phyloP scores from a whole-genome alignment of 2,113 vertebrate genomes.

The Otus sunia region DNA sequence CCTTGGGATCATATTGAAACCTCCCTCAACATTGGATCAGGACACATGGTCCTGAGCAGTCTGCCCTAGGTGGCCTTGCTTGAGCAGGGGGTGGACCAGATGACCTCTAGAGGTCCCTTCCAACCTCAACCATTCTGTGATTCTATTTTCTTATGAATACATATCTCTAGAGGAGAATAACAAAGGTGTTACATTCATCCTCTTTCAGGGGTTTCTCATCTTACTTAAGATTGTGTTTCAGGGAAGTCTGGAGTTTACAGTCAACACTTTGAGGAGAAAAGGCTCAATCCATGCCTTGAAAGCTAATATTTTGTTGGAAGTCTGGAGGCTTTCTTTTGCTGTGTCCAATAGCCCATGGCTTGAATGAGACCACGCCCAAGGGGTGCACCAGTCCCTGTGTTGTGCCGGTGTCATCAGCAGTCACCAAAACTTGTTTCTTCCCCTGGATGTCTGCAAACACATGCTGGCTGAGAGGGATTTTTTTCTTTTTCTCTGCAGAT shows the following conservation, averaged over 20 bases:
- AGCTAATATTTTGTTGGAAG: not conserved
- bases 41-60: not conserved
- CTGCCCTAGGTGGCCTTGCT: not conserved
- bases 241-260: not conserved
- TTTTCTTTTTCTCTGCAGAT: not conserved
- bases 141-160: not conserved
- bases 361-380: not conserved
- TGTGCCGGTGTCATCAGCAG: not conserved
- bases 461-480: not conserved
- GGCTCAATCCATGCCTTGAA: not conserved
- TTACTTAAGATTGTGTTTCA: not conserved
- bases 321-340: not conserved
- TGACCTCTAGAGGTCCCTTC: not conserved
- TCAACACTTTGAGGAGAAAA: not conserved
- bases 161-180: not conserved
- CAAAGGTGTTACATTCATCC: not conserved
- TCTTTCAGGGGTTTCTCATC: not conserved
- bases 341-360: not conserved
- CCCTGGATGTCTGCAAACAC: accelerated
- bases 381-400: too few species aligned
- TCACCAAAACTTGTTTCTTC: not conserved
- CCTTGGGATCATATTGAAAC: too few species aligned
- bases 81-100: not conserved
- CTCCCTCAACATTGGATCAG: too few species aligned
- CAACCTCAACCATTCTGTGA: not conserved